phyloP scores from a whole-genome alignment of 2,113 vertebrate species.

The Corythaeola cristata region DNA sequence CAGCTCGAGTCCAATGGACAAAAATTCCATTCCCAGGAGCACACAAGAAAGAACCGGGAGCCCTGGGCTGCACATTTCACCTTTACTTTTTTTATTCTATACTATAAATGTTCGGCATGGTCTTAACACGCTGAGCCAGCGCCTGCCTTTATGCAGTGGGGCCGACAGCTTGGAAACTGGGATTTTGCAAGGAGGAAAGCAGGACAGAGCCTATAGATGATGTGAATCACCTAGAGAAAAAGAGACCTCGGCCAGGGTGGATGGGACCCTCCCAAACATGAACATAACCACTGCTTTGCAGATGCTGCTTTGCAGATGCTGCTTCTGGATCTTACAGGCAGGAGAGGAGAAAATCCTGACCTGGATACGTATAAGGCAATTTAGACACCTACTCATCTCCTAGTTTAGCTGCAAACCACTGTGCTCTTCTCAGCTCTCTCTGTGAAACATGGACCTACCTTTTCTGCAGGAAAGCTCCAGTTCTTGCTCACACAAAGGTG shows the following conservation, averaged over 20 bases:
- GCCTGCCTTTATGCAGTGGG: not conserved
- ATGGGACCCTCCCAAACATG: not conserved
- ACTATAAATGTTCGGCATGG: not conserved
- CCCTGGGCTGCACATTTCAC: conserved; percentile 59
- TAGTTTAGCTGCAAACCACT: not conserved
- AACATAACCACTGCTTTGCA: not conserved
- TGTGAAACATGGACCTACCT: not conserved
- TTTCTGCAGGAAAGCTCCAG: not conserved
- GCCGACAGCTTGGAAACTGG: not conserved
- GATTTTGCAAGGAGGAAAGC: not conserved
- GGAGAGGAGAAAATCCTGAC: not conserved
- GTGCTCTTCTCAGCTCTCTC: not conserved
- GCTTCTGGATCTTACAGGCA: not conserved
- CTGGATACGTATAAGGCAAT: not conserved
- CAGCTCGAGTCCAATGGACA: conserved; percentile 32
- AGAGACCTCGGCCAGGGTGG: not conserved
- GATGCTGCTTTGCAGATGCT: not conserved
- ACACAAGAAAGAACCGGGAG: conserved; percentile 51
- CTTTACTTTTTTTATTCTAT: conserved; percentile 43
- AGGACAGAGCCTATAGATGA: not conserved
- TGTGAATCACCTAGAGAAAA: not conserved
- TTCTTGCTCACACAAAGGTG: not conserved
- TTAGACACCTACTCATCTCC: not conserved
- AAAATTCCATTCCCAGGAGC: conserved; percentile 68
- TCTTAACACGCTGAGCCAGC: not conserved